Evolutionary conservation across 2,797 vertebrate genomes (phyloP).

Genomic region (Pangasius krempfi): DNA sequence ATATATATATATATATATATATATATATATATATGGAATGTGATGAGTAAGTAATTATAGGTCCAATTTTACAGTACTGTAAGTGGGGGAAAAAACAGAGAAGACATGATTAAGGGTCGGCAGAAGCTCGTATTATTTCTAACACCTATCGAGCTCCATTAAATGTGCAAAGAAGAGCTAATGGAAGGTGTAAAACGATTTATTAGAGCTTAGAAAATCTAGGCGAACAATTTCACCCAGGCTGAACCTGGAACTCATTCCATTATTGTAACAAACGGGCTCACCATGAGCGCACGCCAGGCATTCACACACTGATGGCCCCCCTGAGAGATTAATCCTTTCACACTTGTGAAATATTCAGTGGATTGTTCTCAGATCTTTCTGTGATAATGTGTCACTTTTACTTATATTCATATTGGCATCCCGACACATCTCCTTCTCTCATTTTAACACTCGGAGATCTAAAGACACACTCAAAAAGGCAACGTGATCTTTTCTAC

Average conservation of each 20-base stretch:
- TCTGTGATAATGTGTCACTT: conserved; percentile 41
- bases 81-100: not conserved
- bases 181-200: conserved; percentile 28
- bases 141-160: conserved; percentile 23
- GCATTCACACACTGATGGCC: conserved; percentile 59
- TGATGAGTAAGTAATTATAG: conserved; percentile 8
- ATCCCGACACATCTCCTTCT: conserved; percentile 29
- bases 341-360: conserved; percentile 53
- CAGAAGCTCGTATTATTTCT: conserved; percentile 14
- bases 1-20: no score
- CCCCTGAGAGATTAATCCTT: conserved; percentile 64
- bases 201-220: conserved; percentile 28
- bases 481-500: not conserved
- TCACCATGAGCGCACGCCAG: conserved; percentile 43
- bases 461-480: not conserved
- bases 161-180: conserved; percentile 21
- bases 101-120: conserved; percentile 15
- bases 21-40: not conserved
- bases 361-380: conserved; percentile 38
- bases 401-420: conserved; percentile 44
- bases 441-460: conserved; percentile 10
- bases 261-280: conserved; percentile 45
- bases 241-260: conserved; percentile 41
- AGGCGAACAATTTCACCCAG: conserved; percentile 15
- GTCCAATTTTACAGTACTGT: conserved; percentile 7